These are phyloP conservation scores for Chaetophractus vellerosus DNA, from an alignment of 2,797 vertebrate genomes.

Conservation along the genomic window DNA sequence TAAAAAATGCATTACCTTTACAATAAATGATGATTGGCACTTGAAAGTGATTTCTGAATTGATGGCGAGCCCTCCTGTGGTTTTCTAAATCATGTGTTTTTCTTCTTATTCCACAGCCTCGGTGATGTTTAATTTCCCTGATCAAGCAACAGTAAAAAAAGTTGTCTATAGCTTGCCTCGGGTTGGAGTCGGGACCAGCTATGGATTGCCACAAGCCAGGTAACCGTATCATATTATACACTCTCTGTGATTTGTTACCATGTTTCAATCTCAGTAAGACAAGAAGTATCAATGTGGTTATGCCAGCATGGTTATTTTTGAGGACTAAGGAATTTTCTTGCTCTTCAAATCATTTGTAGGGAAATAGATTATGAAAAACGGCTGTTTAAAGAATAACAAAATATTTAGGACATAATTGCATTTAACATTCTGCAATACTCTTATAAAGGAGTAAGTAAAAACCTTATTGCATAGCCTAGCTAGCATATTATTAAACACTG, in stretches of 20 bases:
- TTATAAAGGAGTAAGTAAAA: constrained; percentile 1
- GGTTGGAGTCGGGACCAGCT: constrained; percentile 99
- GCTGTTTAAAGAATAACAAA: constrained; percentile 41
- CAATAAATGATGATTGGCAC: constrained; percentile 38
- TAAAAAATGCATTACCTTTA: constrained; percentile 48
- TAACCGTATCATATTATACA: constrained; percentile 84
- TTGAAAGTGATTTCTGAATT: constrained; percentile 53
- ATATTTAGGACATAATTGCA: background rate
- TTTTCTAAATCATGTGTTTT: constrained; percentile 79
- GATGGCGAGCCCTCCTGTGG: constrained; percentile 24
- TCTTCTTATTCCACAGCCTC: constrained; percentile 93
- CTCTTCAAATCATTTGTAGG: constrained; percentile 49
- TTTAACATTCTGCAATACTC: background rate
- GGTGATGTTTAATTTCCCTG: constrained; percentile 99
- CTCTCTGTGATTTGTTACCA: constrained; percentile 57
- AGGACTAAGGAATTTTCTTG: constrained; percentile 57
- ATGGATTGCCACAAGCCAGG: constrained; percentile 98
- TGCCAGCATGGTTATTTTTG: constrained; percentile 51
- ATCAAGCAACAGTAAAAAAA: constrained; percentile 98
- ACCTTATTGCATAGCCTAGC: background rate
- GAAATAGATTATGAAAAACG: constrained; percentile 43
- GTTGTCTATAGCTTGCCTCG: constrained; percentile 97
- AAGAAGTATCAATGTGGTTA: constrained; percentile 43
- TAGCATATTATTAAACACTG: constrained; percentile 40
- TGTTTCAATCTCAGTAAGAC: background rate